These are phyloP conservation scores for Ypsolopha scabrella DNA, from an alignment of 2,888 invertebrate genomes.

Conservation along the genomic window DNA sequence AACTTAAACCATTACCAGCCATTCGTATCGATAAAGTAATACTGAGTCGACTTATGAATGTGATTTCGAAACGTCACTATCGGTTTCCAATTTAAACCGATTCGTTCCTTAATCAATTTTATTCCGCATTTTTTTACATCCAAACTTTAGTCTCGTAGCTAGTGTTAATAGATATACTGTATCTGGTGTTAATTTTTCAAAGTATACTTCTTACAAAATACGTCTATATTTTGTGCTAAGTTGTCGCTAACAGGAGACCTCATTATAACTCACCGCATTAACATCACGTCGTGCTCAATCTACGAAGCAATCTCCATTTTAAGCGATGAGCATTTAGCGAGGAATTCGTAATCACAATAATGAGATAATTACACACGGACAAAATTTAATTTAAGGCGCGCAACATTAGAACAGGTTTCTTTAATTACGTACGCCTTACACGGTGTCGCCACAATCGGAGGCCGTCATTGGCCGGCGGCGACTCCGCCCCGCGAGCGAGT, in stretches of 20 bases:
- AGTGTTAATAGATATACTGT: slow-evolving; percentile 17
- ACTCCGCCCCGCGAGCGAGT: slow-evolving; percentile 67
- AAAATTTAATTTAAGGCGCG: slow-evolving; percentile 71
- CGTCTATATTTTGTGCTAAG: slow-evolving; percentile 47
- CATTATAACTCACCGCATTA: slow-evolving; percentile 39
- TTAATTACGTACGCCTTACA: slow-evolving; percentile 70
- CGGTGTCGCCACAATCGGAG: slow-evolving; percentile 63
- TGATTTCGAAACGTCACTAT: slow-evolving; percentile 69
- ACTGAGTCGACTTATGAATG: slow-evolving; percentile 66
- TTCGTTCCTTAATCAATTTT: slow-evolving; percentile 70
- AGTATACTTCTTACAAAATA: slow-evolving; percentile 10
- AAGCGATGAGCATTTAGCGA: slow-evolving; percentile 62
- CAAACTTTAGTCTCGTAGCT: slow-evolving; percentile 44
- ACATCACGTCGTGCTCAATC: slow-evolving; percentile 37
- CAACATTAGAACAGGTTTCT: slow-evolving; percentile 71
- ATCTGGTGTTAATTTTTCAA: slow-evolving; percentile 2
- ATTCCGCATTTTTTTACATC: slow-evolving; percentile 55
- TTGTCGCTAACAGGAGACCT: slow-evolving; percentile 27
- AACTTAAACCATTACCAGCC: slow-evolving; percentile 64
- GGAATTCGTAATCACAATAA: slow-evolving; percentile 69
- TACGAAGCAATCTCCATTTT: slow-evolving; percentile 54
- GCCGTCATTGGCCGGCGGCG: slow-evolving; percentile 64
- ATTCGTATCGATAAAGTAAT: slow-evolving; percentile 64
- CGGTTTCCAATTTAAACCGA: slow-evolving; percentile 70
- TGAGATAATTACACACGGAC: slow-evolving; percentile 70